Percentiles rank a stretch among this genome's conserved stretches.
phyloP scores from a whole-genome alignment of 2,113 vertebrate species.

The Tympanuchus pallidicinctus region DNA sequence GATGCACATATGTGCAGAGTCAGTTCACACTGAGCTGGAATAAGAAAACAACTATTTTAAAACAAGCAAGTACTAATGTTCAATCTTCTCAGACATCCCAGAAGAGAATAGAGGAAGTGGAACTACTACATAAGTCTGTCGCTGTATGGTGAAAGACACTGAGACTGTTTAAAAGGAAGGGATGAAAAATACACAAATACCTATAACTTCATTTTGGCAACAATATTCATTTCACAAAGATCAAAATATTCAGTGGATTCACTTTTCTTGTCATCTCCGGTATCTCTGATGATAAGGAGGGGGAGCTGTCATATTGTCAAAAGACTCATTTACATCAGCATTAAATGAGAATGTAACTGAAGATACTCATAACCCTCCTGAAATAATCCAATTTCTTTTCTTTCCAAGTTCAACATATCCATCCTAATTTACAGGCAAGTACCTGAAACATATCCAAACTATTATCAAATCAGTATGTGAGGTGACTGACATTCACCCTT shows the following conservation, averaged over 20 bases:
- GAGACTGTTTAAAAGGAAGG: neutral
- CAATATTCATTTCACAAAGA: neutral
- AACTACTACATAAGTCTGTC: neutral
- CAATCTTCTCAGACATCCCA: neutral
- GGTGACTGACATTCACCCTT: conserved; percentile 40
- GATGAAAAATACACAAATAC: neutral
- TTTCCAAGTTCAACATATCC: conserved; percentile 25
- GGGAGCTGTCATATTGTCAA: neutral
- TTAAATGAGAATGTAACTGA: neutral
- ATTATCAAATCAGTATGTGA: conserved; percentile 17
- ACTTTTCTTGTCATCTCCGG: neutral
- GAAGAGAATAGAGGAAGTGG: neutral
- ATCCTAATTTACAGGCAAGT: conserved; percentile 32
- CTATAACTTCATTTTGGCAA: neutral
- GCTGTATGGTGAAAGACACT: neutral
- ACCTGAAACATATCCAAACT: conserved; percentile 43
- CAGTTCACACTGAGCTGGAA: neutral
- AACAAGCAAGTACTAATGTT: neutral
- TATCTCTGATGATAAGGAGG: accelerated
- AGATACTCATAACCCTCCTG: neutral
- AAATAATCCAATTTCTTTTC: conserved; percentile 2
- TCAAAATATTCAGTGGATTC: neutral
- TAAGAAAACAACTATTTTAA: neutral
- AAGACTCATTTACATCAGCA: neutral
- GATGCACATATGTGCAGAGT: neutral